Evolutionary conservation across 2,888 invertebrate species (phyloP), one percentile per base, ranked within the genome.

Genomic region (Mesorhabditis belari): DNA sequence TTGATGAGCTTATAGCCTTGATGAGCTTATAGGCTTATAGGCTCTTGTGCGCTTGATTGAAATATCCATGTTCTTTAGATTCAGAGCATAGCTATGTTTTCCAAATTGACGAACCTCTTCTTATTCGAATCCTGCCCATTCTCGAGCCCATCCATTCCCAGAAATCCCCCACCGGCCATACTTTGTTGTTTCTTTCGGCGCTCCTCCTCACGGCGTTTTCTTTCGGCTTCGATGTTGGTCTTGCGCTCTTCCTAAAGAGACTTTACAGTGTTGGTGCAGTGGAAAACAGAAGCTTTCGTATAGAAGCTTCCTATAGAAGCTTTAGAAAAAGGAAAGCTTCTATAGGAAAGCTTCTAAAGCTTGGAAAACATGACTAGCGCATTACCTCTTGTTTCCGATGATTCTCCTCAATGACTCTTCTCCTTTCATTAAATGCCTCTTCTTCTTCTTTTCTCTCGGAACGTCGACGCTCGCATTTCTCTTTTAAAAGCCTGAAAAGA

Each of bases 381-480:
- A 9, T 9, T 17, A 35, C 44, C 44, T 35, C 44, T n/a, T 35
- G 44, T 17, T n/a, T 9, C 12, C 44, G 44, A 35, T 35, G 44
- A 2, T 9, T n/a, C n/a, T 35, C 44, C n/a, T 35, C 44, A 35
- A 35, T n/a, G 2, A n/a, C n/a, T 25, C 74, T 63, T 6, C 66
- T 62, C 29, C 79, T 75, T 56, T 79, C 78, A 49, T 69, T 69
- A 28, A 70, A 55, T 9, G 50, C 70, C 67, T 25, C 71, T 56
- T 76, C 76, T 49, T 67, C 67, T 55, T 76, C 61, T 25, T 66
- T 63, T 12, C 76, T 69, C 57, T 77, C 75, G 28, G 57, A 58
- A 35, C 63, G 66, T 19, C 71, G 70, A n/a, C 51, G 25, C 23
- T 91, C 90, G 86, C 94, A 93, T 85, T 92, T 92, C 83, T 94